Evolutionary conservation across 2,797 vertebrate species (phyloP), one percentile per base, ranked within the genome.

Genomic region (Centroberyx gerrardi): DNA sequence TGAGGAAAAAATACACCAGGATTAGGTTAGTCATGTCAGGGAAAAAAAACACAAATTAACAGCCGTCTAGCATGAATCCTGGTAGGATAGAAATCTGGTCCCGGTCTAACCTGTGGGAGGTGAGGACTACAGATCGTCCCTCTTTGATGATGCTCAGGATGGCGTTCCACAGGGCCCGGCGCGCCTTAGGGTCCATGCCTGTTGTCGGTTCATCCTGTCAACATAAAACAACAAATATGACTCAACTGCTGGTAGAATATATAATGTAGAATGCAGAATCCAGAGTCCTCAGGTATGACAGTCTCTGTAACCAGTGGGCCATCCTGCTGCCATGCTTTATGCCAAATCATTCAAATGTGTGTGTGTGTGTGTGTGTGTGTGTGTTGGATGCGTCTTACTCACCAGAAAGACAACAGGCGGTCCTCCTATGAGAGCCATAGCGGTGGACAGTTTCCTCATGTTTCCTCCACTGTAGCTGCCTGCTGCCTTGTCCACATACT

Each of bases 401-500:
- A 99, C 98, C 96, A 99, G 92, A 82, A 99, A 99, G 38, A 99
- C 96, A n/a, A 99, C 97, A 5, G 98, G 98, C 1, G 98, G 97
- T 49, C 97, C 97, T 31, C 97, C 98, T 3, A 99, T 99, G 79
- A 99, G 93, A 13, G 98, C 98, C 68, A 99, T 98, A 76, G 98
- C 98, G 0, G 98, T 99, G 2, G 98, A 99, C 8, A 99, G 96
- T 74, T 99, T 99, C 69, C 98, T 96, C 88, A 96, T 97, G 94
- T 99, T 99, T 15, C 98, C 98, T 10, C 98, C 98, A 0, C 98
- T 99, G 82, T 99, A 99, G 90, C 96, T 98, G 28, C 97, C 97
- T 0, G 98, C 98, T 0, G 95, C 92, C 87, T 97, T 99, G 78
- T 96, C 95, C 46, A 95, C 93, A 60, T 95, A 96, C 76, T 96